Percentiles rank a stretch among this genome's conserved stretches.
Evolutionary conservation across 2,797 vertebrate genomes (phyloP).

Genomic region (Lerista edwardsae): DNA sequence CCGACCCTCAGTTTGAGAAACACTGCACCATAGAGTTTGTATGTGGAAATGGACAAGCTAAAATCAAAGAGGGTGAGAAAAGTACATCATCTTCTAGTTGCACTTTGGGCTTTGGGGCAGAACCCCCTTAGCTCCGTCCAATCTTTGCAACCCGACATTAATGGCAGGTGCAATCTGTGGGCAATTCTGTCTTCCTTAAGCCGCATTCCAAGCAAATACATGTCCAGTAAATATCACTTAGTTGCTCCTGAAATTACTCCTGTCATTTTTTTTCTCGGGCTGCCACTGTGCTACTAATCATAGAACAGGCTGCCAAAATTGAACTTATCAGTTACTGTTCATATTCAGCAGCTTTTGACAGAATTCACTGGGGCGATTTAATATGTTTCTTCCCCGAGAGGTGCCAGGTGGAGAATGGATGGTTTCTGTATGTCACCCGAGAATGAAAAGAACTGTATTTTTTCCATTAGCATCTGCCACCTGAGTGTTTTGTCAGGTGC

Average conservation of each 20-base stretch:
- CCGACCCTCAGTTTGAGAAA: too few species aligned
- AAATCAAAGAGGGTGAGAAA: neutral
- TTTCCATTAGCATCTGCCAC: slow-evolving; percentile 29
- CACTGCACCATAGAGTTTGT: too few species aligned
- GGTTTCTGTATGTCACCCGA: slow-evolving; percentile 26
- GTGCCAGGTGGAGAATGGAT: slow-evolving; percentile 31
- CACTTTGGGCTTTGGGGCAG: neutral
- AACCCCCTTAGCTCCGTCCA: neutral
- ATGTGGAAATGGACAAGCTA: neutral
- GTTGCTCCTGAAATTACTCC: slow-evolving; percentile 37
- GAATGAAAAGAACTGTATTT: slow-evolving; percentile 34
- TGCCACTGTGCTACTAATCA: slow-evolving; percentile 12
- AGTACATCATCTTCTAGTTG: neutral
- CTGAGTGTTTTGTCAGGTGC: slow-evolving; percentile 20
- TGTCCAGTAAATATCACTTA: slow-evolving; percentile 33
- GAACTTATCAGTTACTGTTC: slow-evolving; percentile 35
- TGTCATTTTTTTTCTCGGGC: neutral
- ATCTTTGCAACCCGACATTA: slow-evolving; percentile 4
- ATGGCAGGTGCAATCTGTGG: slow-evolving; percentile 3
- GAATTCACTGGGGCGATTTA: slow-evolving; percentile 29
- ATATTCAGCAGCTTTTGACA: slow-evolving; percentile 35
- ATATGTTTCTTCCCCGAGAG: slow-evolving; percentile 23
- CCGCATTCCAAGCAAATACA: slow-evolving; percentile 3
- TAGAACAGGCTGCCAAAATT: slow-evolving; percentile 30
- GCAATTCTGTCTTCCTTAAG: slow-evolving; percentile 12